Evolutionary conservation across 1,140 invertebrate genomes (phyloP).

Genomic region (Danaus plexippus): DNA sequence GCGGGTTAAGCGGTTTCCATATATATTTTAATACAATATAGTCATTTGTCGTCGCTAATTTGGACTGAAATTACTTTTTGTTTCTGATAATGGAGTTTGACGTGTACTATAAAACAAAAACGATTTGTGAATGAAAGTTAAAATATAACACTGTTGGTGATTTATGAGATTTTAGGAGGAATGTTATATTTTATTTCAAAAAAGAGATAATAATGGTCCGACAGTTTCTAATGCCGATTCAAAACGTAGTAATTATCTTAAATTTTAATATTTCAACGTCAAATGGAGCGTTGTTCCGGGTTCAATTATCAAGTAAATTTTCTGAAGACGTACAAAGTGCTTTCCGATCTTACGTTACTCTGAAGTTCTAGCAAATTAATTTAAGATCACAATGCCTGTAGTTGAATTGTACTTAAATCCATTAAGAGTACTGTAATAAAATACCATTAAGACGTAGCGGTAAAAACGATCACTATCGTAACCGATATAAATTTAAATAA

Average conservation of each 20-base stretch:
- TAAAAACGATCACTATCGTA: background rate
- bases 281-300: conserved; percentile 2
- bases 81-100: no score
- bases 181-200: no score
- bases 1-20: conserved; percentile 34
- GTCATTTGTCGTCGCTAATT: conserved; percentile 10
- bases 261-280: no score
- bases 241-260: no score
- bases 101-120: no score
- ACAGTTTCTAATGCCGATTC: no score
- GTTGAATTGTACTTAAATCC: conserved; percentile 26
- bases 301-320: conserved; percentile 16
- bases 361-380: conserved; percentile 35
- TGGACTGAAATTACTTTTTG: no score
- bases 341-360: conserved; percentile 21
- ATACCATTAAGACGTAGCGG: background rate
- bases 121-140: no score
- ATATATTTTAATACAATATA: conserved; percentile 42
- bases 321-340: conserved; percentile 18
- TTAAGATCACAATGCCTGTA: conserved; percentile 42
- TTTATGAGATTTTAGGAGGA: no score
- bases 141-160: no score
- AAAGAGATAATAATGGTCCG: no score
- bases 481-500: background rate
- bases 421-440: conserved; percentile 15